Base-by-base conservation (phyloP, 2,113 vertebrate species). In the Solea senegalensis region DNA sequence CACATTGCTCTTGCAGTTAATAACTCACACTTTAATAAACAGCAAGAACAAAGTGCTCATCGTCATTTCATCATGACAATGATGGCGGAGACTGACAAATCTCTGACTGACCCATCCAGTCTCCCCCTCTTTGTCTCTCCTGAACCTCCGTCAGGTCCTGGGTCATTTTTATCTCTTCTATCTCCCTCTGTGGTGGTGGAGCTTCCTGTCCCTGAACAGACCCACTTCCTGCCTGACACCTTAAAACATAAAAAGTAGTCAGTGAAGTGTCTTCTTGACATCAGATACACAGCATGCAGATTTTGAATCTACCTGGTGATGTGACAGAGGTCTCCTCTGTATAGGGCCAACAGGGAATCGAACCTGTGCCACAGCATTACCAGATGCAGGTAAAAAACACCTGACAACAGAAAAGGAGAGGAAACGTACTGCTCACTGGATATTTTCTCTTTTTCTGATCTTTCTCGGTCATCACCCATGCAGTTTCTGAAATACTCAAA, bases 171-270 rank as follows among this genome's bases (percentile, higher is more conserved):
- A 2, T 7, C 28, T 21, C 11, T 39, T 46, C 61, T 53, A 13
- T 76, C 62, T 72, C 78, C 80, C 62, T 71, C 76, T 64, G 78
- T 54, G 69, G 77, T 27, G 27, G 26, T 1, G 27, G 59, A 16
- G 48, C 48, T 55, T 63, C 69, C 77, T 40, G 77, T 51, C 27
- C 26, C 82, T 51, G 65, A 26, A 0, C 7, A 54, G 28, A 6
- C 48, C 57, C 58, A 69, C 59, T 53, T 72, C 54, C 58, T 68
- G 46, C n/a, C 46, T 3, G 64, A 54, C 9, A 45, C 52, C 73
- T 72, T 16, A 40, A 13, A 40, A 26, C 2, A 69, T 11, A 16
- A 12, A 16, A 49, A 14, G 2, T 3, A 21, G n/a, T 5, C 3
- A 40, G 9, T 50, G 44, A 58, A 8, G 2, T 5, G 11, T 3